phyloP scores from a whole-genome alignment of 2,113 vertebrate genomes.

The Bungarus multicinctus region DNA sequence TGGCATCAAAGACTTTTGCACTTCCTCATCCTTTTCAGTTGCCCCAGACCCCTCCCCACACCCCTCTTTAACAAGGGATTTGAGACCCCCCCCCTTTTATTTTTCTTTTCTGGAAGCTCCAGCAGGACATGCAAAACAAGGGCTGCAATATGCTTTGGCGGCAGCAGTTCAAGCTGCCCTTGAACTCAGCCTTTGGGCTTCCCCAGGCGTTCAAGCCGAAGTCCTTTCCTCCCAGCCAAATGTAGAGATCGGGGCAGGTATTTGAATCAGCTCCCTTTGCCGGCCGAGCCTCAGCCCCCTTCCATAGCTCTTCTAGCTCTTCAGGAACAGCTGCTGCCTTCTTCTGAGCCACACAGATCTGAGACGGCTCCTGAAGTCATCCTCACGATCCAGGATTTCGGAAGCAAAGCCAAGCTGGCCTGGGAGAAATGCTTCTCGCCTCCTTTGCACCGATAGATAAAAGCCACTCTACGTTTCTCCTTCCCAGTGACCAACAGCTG shows the following conservation, averaged over 20 bases:
- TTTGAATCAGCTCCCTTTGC: not conserved
- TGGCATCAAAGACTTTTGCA: not conserved
- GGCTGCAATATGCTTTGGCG: not conserved
- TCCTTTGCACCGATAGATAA: slow-evolving; percentile 25
- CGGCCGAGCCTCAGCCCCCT: not conserved
- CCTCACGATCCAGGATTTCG: not conserved
- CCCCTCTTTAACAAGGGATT: no score
- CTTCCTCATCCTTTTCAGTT: no score
- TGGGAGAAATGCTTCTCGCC: slow-evolving; percentile 33
- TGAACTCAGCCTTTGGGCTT: not conserved
- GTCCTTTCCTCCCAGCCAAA: not conserved
- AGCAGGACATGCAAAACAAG: not conserved
- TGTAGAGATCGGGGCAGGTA: no score
- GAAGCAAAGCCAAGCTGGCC: not conserved
- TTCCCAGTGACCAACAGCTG: slow-evolving; percentile 43
- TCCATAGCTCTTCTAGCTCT: not conserved
- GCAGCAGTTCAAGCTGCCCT: no score
- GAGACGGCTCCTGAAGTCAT: not conserved
- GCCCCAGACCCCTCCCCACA: no score
- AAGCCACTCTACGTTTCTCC: slow-evolving; percentile 53
- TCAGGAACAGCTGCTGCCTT: not conserved
- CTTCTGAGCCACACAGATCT: not conserved
- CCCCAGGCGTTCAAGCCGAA: not conserved
- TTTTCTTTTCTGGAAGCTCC: not conserved
- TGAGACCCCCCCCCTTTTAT: not conserved